Evolutionary conservation across 2,113 vertebrate genomes (phyloP), one percentile per base, ranked within the genome.

Genomic region (Sisor rabdophorus): DNA sequence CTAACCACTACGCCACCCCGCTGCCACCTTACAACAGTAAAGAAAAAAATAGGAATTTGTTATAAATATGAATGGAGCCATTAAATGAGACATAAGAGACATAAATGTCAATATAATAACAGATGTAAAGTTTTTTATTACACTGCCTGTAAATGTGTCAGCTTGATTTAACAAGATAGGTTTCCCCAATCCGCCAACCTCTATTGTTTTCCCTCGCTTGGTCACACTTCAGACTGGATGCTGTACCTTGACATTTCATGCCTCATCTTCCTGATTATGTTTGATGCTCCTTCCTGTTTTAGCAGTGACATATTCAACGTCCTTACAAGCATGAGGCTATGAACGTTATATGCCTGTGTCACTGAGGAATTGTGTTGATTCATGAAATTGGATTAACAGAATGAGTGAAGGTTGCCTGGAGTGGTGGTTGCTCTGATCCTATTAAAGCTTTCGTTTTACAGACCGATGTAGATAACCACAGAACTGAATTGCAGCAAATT

Each of bases 371-470:
- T 30, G 2, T 73, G 72, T 76, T 71, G 50, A 72, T 76, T 40
- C 58, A 12, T 32, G 28, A 40, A 73, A 44, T 11, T 73, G 16
- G 28, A n/a, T n/a, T n/a, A n/a, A n/a, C n/a, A n/a, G 74, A 59
- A 47, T 55, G 20, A 17, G 20, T 54, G 48, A 10, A 32, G 2
- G 48, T 32, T 50, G 28, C 2, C 20, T 54, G 17, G 53, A 36
- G 50, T 48, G 12, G 47, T 47, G 9, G 44, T n/a, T 72, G 12
- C 28, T 73, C 28, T 79, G 63, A 32, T 26, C 63, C 68, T 30
- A 68, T 54, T 54, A 79, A 64, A 75, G 53, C 72, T 73, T 54
- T 30, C 8, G 63, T 54, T 55, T 59, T 44, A 47, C 17, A 75
- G 64, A 75, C n/a, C 30, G 30, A 22, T 75, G 63, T 4, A 7